Evolutionary conservation across 2,797 vertebrate species (phyloP).

Genomic region (Eulemur mongoz): DNA sequence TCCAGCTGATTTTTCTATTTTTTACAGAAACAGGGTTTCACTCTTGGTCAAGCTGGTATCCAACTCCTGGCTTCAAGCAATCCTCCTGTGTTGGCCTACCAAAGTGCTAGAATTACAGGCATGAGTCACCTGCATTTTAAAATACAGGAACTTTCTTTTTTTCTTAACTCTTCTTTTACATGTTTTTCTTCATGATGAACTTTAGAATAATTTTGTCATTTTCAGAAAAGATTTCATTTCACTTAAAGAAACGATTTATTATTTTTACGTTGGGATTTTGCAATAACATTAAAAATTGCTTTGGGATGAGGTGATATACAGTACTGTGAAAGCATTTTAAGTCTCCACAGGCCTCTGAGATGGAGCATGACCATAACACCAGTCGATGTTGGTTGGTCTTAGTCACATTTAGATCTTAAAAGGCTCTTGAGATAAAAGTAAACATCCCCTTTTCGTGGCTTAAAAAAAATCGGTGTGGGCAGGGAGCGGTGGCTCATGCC

Average conservation of each 20-base stretch:
- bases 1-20: background rate
- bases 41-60: background rate
- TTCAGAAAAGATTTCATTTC: background rate
- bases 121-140: background rate
- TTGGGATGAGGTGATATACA: background rate
- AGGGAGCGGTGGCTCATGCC: too few relatives aligned
- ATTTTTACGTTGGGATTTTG: background rate
- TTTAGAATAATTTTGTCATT: conserved; percentile 32
- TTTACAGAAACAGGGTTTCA: background rate
- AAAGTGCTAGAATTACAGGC: background rate
- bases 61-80: background rate
- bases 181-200: background rate
- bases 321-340: background rate
- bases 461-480: background rate
- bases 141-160: background rate
- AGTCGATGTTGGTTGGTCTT: background rate
- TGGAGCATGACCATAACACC: background rate
- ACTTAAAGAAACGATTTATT: background rate
- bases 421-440: background rate
- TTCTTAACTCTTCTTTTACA: background rate
- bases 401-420: background rate
- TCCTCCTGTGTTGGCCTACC: background rate
- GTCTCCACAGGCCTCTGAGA: background rate
- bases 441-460: background rate
- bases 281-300: background rate